Base-by-base conservation (phyloP, 2,888 invertebrate species). In the Saturnia pavonia region DNA sequence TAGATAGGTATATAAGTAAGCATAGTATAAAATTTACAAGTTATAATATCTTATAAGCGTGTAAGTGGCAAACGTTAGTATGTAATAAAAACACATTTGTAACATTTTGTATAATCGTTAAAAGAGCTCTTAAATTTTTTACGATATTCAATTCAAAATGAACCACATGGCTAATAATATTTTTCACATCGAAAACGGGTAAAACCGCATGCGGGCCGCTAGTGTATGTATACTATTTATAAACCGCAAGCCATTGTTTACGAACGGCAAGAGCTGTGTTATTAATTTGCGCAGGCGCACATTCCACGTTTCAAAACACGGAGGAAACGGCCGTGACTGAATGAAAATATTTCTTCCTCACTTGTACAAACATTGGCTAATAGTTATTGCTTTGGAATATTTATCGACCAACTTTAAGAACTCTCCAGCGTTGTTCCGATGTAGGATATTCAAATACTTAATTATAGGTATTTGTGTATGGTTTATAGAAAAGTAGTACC, bases 261-360 rank as follows among this genome's bases (percentile, higher is more conserved):
- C 74, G 71, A 71, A 72, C 72, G 70, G 67, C 73, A 74, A 72
- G 74, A 72, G 72, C 73, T 69, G 68, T 84, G 82, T 85, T 86
- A 84, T 86, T 81, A 84, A 82, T 85, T 78, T 76, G 79, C 80
- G 71, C 75, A 72, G 72, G 75, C 74, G 76, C 79, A 79, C 87
- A 86, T 86, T 82, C 85, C 85, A 77, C 82, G 77, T 84, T 86
- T 87, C 87, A 88, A 87, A 87, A 88, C 87, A 87, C 72, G 77
- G 75, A 76, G 77, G 75, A 77, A 78, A 76, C 78, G 72, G 77
- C 80, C 82, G 80, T 83, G 84, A 82, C 83, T 82, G 82, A 84
- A 82, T 82, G 86, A 85, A 88, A 90, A 91, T 90, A 87, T 88
- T 87, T 84, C 87, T 78, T 75, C 77, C 75, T 80, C 84, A 83